Base-by-base conservation (phyloP, 2,113 vertebrate genomes). In the Plotosus lineatus region DNA sequence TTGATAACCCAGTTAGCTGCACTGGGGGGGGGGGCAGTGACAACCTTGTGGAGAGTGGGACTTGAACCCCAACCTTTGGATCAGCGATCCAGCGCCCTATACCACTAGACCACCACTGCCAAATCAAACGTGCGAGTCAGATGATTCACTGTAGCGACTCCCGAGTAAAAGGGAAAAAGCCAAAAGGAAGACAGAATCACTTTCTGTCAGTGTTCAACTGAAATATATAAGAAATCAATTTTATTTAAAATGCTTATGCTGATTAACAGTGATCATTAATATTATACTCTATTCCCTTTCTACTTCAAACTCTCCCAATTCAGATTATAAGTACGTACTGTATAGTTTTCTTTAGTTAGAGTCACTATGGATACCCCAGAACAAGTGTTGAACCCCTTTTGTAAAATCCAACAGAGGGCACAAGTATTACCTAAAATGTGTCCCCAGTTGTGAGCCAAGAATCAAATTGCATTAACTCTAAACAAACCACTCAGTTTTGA, bases 391-490 rank as follows among this genome's bases (percentile, higher is more conserved):
- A 44, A 21, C 2, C 15, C 14, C 53, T 60, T 15, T 6, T 46
- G 19, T 23, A 44, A 28, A 11, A 31, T n/a, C 72, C 87, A 92
- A 84, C 82, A 92, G 91, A 89, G 89, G 90, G 89, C 80, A 87
- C 42, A 0, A 89, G 61, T 88, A 85, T 78, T 21, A 38, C 60
- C 53, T 65, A 68, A 56, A 82, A 38, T 5, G 69, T 8, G 42
- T 69, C 31, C 40, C 65, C n/a, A 44, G 40, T 12, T 2, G 6
- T 44, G 65, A 44, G 23, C 23, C 0, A 6, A 68, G 10, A 68
- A 11, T 44, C 23, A 44, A 26, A n/a, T 26, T n/a, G n/a, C n/a
- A n/a, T n/a, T 46, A 69, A 69, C 6, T 26, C 63, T 65, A 38
- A 23, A 38, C 61, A 65, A 11, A 40, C 10, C 19, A 12, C 12